Evolutionary conservation across 2,888 invertebrate species (phyloP).

Genomic region (Papilio elwesi): DNA sequence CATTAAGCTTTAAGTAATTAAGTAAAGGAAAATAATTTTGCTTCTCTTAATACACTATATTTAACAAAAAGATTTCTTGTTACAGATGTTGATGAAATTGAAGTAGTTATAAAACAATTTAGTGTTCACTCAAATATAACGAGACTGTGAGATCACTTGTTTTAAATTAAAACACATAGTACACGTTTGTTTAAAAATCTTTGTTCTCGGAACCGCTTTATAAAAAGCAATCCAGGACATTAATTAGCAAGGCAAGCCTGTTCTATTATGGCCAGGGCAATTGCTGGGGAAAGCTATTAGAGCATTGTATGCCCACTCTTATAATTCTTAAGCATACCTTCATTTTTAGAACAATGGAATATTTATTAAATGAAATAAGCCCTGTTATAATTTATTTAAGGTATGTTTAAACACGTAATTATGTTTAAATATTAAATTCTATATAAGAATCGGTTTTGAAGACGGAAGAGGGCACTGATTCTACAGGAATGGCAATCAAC

Average conservation of each 20-base stretch:
- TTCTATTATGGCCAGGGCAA: constrained; percentile 37
- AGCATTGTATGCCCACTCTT: constrained; percentile 33
- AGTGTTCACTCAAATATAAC: background rate
- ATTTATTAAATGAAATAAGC: constrained; percentile 21
- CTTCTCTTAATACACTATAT: too few species aligned
- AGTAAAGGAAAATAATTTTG: too few species aligned
- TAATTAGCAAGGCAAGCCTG: constrained; percentile 33
- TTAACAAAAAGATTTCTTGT: background rate
- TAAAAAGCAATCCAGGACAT: constrained; percentile 34
- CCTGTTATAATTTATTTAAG: constrained; percentile 7
- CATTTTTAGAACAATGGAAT: constrained; percentile 36
- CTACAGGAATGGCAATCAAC: too few species aligned
- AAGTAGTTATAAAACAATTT: background rate
- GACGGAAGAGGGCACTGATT: too few species aligned
- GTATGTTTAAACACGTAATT: background rate
- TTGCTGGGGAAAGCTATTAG: constrained; percentile 37
- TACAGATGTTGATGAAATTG: background rate
- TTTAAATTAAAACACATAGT: background rate
- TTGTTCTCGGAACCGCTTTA: constrained; percentile 29
- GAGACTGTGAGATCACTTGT: background rate
- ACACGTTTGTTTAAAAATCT: constrained; percentile 1
- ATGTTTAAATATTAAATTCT: background rate
- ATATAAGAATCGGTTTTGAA: background rate
- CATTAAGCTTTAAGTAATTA: too few species aligned
- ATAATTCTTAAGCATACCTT: constrained; percentile 29